phyloP scores from a whole-genome alignment of 2,113 vertebrate genomes.

The Zosterops hypoxanthus region DNA sequence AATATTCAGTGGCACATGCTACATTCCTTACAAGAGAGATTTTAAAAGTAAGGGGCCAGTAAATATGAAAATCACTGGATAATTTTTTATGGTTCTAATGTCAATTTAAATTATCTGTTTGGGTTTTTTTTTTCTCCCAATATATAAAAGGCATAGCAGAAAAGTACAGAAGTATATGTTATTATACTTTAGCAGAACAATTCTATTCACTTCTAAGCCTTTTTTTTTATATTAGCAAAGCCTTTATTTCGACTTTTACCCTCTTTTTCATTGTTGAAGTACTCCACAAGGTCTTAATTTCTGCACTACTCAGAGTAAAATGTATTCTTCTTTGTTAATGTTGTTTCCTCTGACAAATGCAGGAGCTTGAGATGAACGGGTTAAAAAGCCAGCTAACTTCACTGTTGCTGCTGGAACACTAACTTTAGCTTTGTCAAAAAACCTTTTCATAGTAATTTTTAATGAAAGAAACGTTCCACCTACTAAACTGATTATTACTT shows the following conservation, averaged over 20 bases:
- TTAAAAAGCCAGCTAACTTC: background rate
- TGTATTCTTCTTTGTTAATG: background rate
- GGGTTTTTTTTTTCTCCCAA: background rate
- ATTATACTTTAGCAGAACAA: background rate
- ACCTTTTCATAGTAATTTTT: background rate
- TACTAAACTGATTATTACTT: background rate
- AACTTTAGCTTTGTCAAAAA: background rate
- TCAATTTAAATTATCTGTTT: background rate
- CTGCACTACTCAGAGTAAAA: background rate
- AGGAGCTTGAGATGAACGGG: background rate
- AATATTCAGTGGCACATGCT: background rate
- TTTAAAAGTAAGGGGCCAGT: background rate
- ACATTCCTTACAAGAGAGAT: background rate
- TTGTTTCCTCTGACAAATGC: background rate
- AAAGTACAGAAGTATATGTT: background rate
- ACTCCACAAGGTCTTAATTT: background rate
- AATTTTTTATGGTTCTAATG: background rate
- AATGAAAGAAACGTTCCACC: background rate
- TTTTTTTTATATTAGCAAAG: background rate
- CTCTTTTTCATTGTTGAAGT: background rate
- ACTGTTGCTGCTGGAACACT: background rate
- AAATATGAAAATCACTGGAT: background rate
- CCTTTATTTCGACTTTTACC: background rate
- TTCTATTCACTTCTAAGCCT: background rate
- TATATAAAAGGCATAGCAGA: background rate